Base-by-base conservation (phyloP, 2,888 invertebrate genomes). In the Phytoseiulus persimilis region DNA sequence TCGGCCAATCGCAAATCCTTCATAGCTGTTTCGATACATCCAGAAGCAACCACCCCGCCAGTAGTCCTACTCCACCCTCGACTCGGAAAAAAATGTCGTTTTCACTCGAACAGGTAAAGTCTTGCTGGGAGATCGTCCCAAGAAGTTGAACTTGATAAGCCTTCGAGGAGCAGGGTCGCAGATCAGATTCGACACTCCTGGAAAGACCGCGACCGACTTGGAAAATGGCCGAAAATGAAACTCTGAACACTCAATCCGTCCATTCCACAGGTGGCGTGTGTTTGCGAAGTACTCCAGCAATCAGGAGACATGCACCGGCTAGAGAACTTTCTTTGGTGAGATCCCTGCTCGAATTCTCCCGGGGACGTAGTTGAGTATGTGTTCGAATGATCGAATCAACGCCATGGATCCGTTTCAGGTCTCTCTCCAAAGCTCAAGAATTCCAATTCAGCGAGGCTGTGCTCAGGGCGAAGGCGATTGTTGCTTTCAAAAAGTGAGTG, bases 251-350 rank as follows among this genome's bases (percentile, higher is more conserved):
- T n/a, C n/a, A n/a, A n/a, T n/a, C n/a, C n/a, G 28, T 87, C 32
- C 14, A 1, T 33, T 87, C 45, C 28, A 94, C 98, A 99, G 94
- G 98, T 99, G 92, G 98, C 98, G 91, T 99, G 98, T 94, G 98
- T 99, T 90, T 99, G 99, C 94, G 99, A 99, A 95, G 97, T 97
- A 93, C 94, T 99, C 83, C 96, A 97, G 92, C 98, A 98, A 93
- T 95, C 96, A 91, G 98, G 98, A 90, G 98, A 98, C 94, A 97
- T 99, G 92, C 99, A 99, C 93, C 94, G 98, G 90, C 95, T 98
- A 90, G 97, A 97, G 90, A 94, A 98, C 92, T 98, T 98, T 94
- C 95, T 98, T 90, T 98, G 98, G 98, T 98, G 18, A 65, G 65
- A 11, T 18, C 28, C 3, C 5, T 39, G 9, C 5, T 65, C 1